Percentiles rank a stretch among this genome's conserved stretches.
Evolutionary conservation across 2,888 invertebrate genomes (phyloP).

Genomic region (Altica lythri): DNA sequence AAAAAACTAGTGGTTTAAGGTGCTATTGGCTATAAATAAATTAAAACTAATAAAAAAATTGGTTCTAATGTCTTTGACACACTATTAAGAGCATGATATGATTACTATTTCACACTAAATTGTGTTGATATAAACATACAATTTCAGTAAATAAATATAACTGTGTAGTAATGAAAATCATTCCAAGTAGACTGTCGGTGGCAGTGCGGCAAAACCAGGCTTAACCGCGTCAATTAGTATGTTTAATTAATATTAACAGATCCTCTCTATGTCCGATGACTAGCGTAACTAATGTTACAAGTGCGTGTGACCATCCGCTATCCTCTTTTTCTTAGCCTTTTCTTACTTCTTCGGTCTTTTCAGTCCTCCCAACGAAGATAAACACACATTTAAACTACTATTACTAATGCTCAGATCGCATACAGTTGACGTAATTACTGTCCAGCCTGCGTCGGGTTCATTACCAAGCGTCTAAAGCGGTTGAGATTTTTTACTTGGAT

Average conservation of each 20-base stretch:
- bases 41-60: too few species aligned
- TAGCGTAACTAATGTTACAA: constrained; percentile 39
- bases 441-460: constrained; percentile 36
- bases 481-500: constrained; percentile 1
- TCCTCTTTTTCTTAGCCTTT: constrained; percentile 6
- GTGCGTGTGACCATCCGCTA: constrained; percentile 34
- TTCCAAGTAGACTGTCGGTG: too few species aligned
- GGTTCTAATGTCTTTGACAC: too few species aligned
- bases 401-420: constrained; percentile 43
- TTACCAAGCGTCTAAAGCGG: constrained; percentile 23
- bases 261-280: constrained; percentile 31
- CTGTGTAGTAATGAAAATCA: too few species aligned
- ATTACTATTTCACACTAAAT: too few species aligned
- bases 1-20: too few species aligned
- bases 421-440: constrained; percentile 44
- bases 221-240: constrained; percentile 34
- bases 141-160: too few species aligned
- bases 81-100: too few species aligned
- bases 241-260: constrained; percentile 35
- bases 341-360: background rate
- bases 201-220: constrained; percentile 28
- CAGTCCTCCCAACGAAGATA: constrained; percentile 29
- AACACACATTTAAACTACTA: constrained; percentile 45
- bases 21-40: too few species aligned
- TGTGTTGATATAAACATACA: too few species aligned